Percentiles rank a stretch among this genome's conserved stretches.
Evolutionary conservation across 2,113 vertebrate genomes (phyloP).

Genomic region (Cairina moschata): DNA sequence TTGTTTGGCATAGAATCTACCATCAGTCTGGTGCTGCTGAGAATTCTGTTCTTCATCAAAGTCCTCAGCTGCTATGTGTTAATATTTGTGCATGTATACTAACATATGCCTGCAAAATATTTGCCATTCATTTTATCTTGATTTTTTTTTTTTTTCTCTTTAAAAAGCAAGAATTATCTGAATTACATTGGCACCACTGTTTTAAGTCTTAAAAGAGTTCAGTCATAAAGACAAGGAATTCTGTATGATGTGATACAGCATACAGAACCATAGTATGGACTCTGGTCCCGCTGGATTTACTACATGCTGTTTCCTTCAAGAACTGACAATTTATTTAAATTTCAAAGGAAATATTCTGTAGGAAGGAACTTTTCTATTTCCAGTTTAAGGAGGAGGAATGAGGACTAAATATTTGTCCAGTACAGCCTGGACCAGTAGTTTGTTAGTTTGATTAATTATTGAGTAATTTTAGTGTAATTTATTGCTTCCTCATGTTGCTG

Average conservation of each 20-base stretch:
- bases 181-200: neutral
- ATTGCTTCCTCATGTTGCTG: neutral
- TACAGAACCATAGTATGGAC: neutral
- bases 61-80: neutral
- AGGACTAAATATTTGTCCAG: neutral
- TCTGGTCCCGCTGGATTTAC: neutral
- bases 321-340: neutral
- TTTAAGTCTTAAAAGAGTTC: neutral
- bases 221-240: neutral
- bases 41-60: conserved; percentile 16
- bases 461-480: neutral
- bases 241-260: neutral
- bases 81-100: neutral
- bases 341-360: neutral
- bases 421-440: neutral
- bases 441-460: conserved; percentile 29
- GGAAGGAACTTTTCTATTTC: neutral
- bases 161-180: neutral
- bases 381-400: neutral
- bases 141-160: neutral
- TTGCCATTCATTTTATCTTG: neutral
- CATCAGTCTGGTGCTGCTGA: neutral
- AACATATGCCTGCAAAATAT: neutral
- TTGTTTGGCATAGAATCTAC: neutral
- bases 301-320: neutral